phyloP scores from a whole-genome alignment of 2,113 vertebrate genomes.

The Elephantulus edwardii region DNA sequence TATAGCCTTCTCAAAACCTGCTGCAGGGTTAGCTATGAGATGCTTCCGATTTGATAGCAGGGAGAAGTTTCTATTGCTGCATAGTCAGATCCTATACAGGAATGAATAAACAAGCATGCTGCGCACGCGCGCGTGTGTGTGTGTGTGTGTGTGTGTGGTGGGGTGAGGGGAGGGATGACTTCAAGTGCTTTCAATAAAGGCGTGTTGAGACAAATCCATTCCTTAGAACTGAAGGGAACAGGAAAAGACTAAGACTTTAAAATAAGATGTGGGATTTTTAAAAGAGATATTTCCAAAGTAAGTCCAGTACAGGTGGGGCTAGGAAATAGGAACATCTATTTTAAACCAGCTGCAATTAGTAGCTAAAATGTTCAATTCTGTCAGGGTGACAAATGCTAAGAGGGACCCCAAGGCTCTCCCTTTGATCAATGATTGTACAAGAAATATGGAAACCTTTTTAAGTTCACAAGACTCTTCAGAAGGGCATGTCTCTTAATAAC shows the following conservation, averaged over 20 bases:
- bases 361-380: slow-evolving; percentile 35
- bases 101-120: neutral
- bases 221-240: neutral
- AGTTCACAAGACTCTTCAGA: slow-evolving; percentile 61
- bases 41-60: too few species aligned
- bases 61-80: too few species aligned
- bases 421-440: neutral
- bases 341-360: neutral
- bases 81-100: neutral
- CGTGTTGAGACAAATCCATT: neutral
- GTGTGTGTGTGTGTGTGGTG: too few species aligned
- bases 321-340: slow-evolving; percentile 59
- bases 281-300: too few species aligned
- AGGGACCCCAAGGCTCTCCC: slow-evolving; percentile 11
- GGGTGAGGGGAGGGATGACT: neutral
- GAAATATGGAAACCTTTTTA: neutral
- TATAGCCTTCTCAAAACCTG: too few species aligned
- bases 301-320: neutral
- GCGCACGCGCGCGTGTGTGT: too few species aligned
- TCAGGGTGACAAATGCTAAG: neutral
- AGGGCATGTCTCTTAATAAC: slow-evolving; percentile 83
- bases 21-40: too few species aligned
- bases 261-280: too few species aligned
- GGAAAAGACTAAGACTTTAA: neutral
- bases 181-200: neutral